Percentiles rank a stretch among this genome's conserved stretches.
These are phyloP conservation scores for Sitta carolinensis DNA, from an alignment of 2,797 vertebrate genomes.

Conservation along the genomic window DNA sequence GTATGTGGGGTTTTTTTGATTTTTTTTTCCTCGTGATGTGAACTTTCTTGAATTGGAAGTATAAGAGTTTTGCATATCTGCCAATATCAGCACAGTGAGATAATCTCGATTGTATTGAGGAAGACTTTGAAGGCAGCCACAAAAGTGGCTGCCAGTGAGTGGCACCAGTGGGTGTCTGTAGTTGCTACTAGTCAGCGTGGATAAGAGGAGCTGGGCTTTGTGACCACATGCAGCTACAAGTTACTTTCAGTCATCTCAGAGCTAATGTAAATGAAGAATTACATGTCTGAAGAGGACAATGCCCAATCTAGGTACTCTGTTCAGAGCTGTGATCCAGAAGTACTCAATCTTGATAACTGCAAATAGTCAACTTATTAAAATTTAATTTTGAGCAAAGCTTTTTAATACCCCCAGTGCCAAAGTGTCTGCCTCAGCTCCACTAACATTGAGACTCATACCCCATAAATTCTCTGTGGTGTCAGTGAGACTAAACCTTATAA, in stretches of 20 bases:
- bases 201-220: not conserved
- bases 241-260: not conserved
- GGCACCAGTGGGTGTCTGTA: not conserved
- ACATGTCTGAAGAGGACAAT: not conserved
- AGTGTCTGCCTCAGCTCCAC: not conserved
- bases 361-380: not conserved
- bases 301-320: not conserved
- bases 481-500: not conserved
- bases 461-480: not conserved
- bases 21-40: not conserved
- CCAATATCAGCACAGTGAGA: not conserved
- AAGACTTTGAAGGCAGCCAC: not conserved
- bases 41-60: not conserved
- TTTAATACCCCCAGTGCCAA: not conserved
- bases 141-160: not conserved
- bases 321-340: not conserved
- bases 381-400: not conserved
- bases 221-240: not conserved
- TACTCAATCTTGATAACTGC: not conserved
- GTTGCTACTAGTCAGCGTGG: not conserved
- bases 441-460: not conserved
- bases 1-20: rapidly evolving
- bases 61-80: not conserved
- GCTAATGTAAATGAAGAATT: not conserved
- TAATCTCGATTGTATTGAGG: not conserved